Conservation (phyloP, 92 coral and sea anemone species). For the Bergia sp. region DNA sequence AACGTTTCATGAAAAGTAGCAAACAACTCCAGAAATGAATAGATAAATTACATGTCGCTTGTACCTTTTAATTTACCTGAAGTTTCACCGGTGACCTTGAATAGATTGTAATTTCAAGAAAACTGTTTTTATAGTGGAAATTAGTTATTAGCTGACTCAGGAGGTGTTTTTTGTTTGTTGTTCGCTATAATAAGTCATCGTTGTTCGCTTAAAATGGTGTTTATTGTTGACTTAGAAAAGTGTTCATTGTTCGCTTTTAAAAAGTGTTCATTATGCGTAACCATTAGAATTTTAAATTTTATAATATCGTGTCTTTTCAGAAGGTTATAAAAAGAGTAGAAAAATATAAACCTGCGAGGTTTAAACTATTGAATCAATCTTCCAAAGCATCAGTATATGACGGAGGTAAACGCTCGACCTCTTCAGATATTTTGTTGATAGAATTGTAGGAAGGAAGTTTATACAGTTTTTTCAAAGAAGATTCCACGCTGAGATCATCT, state of each 20-base stretch:
- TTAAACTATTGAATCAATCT: not conserved
- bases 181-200: too few relatives aligned
- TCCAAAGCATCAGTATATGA: slow-evolving; percentile 28
- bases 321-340: slow-evolving; percentile 4
- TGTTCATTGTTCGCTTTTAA: not conserved
- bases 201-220: not conserved
- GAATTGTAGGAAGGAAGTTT: slow-evolving; percentile 45
- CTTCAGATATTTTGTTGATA: slow-evolving; percentile 34
- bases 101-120: not conserved
- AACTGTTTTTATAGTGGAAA: not conserved
- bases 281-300: not conserved
- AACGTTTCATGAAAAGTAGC: too few relatives aligned
- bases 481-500: slow-evolving; percentile 13
- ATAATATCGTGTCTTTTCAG: not conserved
- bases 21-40: not conserved
- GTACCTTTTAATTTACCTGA: not conserved
- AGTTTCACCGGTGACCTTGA: too few relatives aligned
- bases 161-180: too few relatives aligned
- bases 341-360: not conserved
- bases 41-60: not conserved
- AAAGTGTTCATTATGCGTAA: not conserved
- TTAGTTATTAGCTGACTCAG: not conserved
- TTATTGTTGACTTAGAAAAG: not conserved
- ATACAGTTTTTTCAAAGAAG: slow-evolving; percentile 24
- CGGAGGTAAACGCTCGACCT: slow-evolving; percentile 17